phyloP scores from a whole-genome alignment of 1,140 invertebrate genomes.

The Lasaia peninsularis region DNA sequence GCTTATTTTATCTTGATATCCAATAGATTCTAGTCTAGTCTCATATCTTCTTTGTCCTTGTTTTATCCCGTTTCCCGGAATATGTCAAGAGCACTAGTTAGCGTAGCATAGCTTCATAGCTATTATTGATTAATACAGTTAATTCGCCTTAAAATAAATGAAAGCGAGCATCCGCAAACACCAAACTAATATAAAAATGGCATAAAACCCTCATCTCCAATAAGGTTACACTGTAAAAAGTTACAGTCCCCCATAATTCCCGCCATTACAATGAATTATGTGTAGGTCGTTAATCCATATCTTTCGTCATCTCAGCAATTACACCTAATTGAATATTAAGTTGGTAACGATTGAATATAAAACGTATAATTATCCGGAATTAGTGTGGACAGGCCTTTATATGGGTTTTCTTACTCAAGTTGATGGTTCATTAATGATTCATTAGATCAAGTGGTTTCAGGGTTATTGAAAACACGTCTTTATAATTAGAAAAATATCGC shows the following conservation, averaged over 20 bases:
- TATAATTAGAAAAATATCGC: too few species aligned
- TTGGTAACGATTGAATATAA: constrained; percentile 36
- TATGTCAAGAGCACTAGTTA: too few species aligned
- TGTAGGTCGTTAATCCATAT: constrained; percentile 35
- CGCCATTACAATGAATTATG: constrained; percentile 45
- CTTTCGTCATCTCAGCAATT: constrained; percentile 36
- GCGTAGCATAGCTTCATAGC: too few species aligned
- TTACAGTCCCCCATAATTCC: constrained; percentile 36
- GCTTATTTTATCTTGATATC: too few species aligned
- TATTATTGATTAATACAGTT: too few species aligned
- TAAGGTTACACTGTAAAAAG: constrained; percentile 36
- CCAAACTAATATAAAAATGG: constrained; percentile 22
- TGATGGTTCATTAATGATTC: neutral
- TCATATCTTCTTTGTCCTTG: too few species aligned
- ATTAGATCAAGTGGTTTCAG: constrained; percentile 2
- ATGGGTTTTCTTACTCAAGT: constrained; percentile 5
- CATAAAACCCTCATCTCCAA: constrained; percentile 22
- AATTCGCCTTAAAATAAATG: neutral
- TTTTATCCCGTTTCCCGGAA: too few species aligned
- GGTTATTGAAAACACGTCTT: neutral
- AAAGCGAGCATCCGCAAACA: neutral
- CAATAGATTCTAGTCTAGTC: too few species aligned
- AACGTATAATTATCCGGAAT: constrained; percentile 43
- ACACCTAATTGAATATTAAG: constrained; percentile 40
- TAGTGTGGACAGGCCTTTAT: constrained; percentile 15